Percentiles rank a stretch among this genome's conserved stretches.
These are phyloP conservation scores for Tenualosa ilisha DNA, from an alignment of 2,797 vertebrate genomes.

Conservation along the genomic window DNA sequence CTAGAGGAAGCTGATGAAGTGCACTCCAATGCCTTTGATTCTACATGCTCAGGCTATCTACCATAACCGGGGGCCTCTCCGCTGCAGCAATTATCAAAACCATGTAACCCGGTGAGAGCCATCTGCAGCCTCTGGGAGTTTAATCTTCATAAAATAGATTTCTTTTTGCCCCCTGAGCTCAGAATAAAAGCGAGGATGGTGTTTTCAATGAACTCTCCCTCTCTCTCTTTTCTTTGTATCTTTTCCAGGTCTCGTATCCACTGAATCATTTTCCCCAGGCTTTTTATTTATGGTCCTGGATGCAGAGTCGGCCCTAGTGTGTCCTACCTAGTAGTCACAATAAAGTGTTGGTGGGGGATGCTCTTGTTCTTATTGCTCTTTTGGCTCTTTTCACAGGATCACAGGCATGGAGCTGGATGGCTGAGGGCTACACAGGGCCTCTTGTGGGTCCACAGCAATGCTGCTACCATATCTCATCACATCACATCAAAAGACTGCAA, in stretches of 20 bases:
- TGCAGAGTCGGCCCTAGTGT: constrained; percentile 1
- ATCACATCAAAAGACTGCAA: background rate
- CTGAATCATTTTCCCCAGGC: constrained; percentile 11
- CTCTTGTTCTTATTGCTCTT: constrained; percentile 16
- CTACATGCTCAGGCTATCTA: constrained; percentile 43
- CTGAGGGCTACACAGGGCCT: constrained; percentile 12
- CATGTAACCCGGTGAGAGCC: constrained; percentile 48
- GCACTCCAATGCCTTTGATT: constrained; percentile 47
- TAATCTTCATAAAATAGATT: constrained; percentile 49
- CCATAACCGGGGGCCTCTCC: constrained; percentile 44
- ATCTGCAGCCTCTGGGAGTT: constrained; percentile 48
- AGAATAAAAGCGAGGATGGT: constrained; percentile 36
- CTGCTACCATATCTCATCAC: background rate
- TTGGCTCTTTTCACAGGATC: constrained; percentile 21
- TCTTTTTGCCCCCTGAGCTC: constrained; percentile 37
- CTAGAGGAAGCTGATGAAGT: constrained; percentile 45
- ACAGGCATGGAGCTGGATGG: background rate
- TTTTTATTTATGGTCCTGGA: constrained; percentile 3
- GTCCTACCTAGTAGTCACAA: background rate
- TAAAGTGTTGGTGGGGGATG: constrained; percentile 18
- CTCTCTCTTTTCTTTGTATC: background rate
- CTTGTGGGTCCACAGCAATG: constrained; percentile 11
- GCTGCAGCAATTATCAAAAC: constrained; percentile 49
- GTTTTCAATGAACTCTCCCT: constrained; percentile 26
- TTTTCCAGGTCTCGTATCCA: constrained; percentile 10